Evolutionary conservation across 2,113 vertebrate species (phyloP), one percentile per base, ranked within the genome.

Genomic region (Aythya baeri): DNA sequence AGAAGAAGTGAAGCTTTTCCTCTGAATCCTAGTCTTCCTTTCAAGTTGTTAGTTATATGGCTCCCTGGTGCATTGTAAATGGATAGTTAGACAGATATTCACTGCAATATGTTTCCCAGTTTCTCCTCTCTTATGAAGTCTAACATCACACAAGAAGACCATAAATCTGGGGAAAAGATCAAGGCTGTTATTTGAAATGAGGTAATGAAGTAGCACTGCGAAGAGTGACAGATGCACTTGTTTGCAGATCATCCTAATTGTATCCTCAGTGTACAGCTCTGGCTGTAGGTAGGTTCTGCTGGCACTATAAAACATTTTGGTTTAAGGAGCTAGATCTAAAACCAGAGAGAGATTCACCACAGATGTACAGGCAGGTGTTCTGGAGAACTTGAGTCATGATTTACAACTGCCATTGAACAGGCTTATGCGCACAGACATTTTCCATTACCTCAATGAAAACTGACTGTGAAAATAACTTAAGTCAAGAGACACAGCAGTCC

Each of bases 371-470:
- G 49, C 91, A 92, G 83, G 80, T 96, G 77, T 36, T 89, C 81
- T 43, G 74, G 25, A 78, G 74, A 83, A 81, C 46, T 8, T 10
- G 4, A 88, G 71, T 41, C 38, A 52, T 20, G 55, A 73, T 93
- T 95, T 95, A 76, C 0, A 12, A 8, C 58, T 49, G 7, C 38
- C 43, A 59, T 32, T 63, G 79, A 63, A 88, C 68, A 38, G 23
- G 21, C 25, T 87, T 87, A 31, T 36, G 18, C 17, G 36, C 32
- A 66, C 8, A 22, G 76, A 17, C 9, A 66, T 86, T 96, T 95
- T 92, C 94, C 89, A 91, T 76, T 88, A 84, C 77, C n/a, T 85
- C 88, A 89, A 3, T 63, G 67, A 88, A 93, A 61, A 52, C 11
- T 52, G 65, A 75, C 52, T 0, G 1, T 1, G 4, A 71, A 89